phyloP scores from a whole-genome alignment of 2,888 invertebrate species.

The Muscina levida region DNA sequence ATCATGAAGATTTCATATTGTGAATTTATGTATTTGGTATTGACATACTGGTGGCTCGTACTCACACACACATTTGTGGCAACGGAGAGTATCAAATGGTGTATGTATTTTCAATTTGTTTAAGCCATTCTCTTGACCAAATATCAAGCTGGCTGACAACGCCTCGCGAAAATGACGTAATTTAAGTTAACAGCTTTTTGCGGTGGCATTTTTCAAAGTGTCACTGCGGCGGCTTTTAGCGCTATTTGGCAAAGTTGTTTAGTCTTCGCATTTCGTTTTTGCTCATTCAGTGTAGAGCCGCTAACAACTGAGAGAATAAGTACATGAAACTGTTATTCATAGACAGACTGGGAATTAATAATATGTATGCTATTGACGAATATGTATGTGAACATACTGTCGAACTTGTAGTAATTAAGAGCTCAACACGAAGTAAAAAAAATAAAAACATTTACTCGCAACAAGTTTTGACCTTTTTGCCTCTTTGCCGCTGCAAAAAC shows the following conservation, averaged over 20 bases:
- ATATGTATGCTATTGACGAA: too few relatives aligned
- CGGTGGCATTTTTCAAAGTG: not conserved
- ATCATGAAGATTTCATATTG: not conserved
- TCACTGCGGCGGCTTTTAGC: too few relatives aligned
- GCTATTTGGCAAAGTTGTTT: conserved; percentile 10
- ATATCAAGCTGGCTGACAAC: conserved; percentile 27
- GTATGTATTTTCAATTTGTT: conserved; percentile 25
- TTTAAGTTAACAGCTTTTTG: conserved; percentile 10
- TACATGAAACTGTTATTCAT: not conserved
- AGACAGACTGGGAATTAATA: not conserved
- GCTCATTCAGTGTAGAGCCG: conserved; percentile 24
- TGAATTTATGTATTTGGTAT: conserved; percentile 38
- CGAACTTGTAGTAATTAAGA: conserved; percentile 34
- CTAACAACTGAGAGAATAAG: conserved; percentile 7
- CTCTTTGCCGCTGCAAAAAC: not conserved
- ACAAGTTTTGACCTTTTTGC: conserved; percentile 37
- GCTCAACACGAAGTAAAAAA: too few relatives aligned
- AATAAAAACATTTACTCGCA: too few relatives aligned
- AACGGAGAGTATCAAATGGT: too few relatives aligned
- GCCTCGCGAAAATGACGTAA: conserved; percentile 60
- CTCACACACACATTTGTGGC: conserved; percentile 5
- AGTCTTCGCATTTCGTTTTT: conserved; percentile 23
- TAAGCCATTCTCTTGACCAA: conserved; percentile 32
- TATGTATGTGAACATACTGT: not conserved
- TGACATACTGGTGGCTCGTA: not conserved